Percentiles rank a stretch among this genome's conserved stretches.
phyloP scores from a whole-genome alignment of 2,888 invertebrate genomes.

The Gymnoscelis rufifasciata region DNA sequence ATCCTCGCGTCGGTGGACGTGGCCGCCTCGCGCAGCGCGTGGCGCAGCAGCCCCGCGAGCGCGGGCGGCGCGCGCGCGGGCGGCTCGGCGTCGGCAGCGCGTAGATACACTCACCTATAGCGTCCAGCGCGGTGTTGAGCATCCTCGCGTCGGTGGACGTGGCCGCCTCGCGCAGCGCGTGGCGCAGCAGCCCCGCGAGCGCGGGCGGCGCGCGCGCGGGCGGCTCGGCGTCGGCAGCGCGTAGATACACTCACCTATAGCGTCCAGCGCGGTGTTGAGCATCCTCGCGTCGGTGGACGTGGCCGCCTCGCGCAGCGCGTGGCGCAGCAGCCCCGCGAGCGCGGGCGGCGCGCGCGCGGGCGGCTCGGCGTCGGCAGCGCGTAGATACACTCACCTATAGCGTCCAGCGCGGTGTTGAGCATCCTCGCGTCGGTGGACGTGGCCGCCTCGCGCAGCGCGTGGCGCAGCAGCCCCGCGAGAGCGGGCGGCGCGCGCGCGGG shows the following conservation, averaged over 20 bases:
- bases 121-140: conserved; percentile 85
- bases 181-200: conserved; percentile 50
- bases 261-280: conserved; percentile 82
- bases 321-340: too few species aligned
- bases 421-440: conserved; percentile 69
- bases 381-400: conserved; percentile 80
- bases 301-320: conserved; percentile 33
- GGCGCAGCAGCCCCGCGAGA: too few species aligned
- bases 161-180: conserved; percentile 45
- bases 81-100: conserved; percentile 44
- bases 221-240: conserved; percentile 46
- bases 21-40: too few species aligned
- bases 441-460: conserved; percentile 33
- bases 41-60: too few species aligned
- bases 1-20: conserved; percentile 69
- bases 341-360: conserved; percentile 18
- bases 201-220: conserved; percentile 65
- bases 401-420: conserved; percentile 82
- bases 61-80: too few species aligned
- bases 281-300: conserved; percentile 69
- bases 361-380: too few species aligned
- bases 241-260: conserved; percentile 78
- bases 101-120: conserved; percentile 78
- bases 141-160: conserved; percentile 69
- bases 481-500: too few species aligned